Conservation (phyloP, 2,888 invertebrate genomes). For the Sipha maydis region DNA sequence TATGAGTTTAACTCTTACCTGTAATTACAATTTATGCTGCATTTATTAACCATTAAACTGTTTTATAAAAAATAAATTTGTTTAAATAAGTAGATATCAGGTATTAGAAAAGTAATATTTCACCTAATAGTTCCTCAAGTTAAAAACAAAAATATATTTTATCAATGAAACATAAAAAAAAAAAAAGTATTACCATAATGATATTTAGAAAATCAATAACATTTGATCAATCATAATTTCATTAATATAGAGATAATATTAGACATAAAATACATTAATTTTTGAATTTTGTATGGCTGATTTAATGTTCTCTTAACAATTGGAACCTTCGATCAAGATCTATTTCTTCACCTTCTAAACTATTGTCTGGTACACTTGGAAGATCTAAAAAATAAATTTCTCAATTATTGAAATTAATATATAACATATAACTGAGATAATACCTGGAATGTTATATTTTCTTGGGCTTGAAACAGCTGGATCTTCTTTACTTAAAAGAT, state of each 20-base stretch:
- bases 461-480: conserved; percentile 20
- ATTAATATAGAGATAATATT: neutral
- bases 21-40: no score
- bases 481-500: conserved; percentile 69
- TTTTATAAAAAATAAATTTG: neutral
- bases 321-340: conserved; percentile 44
- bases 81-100: neutral
- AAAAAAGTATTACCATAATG: neutral
- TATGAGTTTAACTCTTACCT: no score
- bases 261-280: neutral
- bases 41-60: neutral
- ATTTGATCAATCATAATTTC: neutral
- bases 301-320: conserved; percentile 45
- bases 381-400: conserved; percentile 44
- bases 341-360: conserved; percentile 50
- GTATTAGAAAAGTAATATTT: neutral
- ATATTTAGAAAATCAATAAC: neutral
- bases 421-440: neutral
- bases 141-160: conserved; percentile 24
- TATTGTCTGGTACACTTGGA: conserved; percentile 52
- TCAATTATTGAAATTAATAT: neutral
- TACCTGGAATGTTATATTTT: conserved; percentile 45
- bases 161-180: neutral
- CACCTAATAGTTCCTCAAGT: neutral
- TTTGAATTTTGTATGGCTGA: neutral